Evolutionary conservation across 1,140 invertebrate genomes (phyloP), one percentile per base, ranked within the genome.

Genomic region (Formica selysi): DNA sequence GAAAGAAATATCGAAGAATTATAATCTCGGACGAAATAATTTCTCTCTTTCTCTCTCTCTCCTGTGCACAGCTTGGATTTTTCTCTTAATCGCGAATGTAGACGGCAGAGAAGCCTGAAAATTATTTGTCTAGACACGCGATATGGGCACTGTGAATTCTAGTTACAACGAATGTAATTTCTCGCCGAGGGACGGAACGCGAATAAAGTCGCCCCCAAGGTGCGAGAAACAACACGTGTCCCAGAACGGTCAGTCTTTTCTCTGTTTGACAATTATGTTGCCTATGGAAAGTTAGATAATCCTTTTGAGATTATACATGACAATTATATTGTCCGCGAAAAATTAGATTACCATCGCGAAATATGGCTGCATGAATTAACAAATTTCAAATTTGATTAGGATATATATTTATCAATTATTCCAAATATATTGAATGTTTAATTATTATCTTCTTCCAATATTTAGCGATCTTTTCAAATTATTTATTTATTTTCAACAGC

Each of bases 41-140:
- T 51, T 51, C 48, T 51, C 48, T 19, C 4, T 19, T 5, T 51
- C 10, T 16, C 44, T 48, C 13, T 2, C 11, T 29, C 26, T 29
- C 41, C 0, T 11, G 41, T 51, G 26, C 44, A 32, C 44, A 16
- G 32, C 22, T 79, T 68, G n/a, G 32, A 79, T 32, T 68, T 79
- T 32, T 79, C 38, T 44, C 38, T 62, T 13, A 26, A 22, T 51
- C 48, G 19, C 10, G 29, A 54, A 64, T 16, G 19, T 54, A 64
- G 44, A 44, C 26, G 44, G 6, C 32, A 38, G 13, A 67, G 44
- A 41, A 29, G 13, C 19, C 44, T 80, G 44, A 48, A 68, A 80
- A 80, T 80, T 80, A 80, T 80, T 68, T 70, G 76, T 68, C 64
- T 57, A 80, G 76, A 80, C 76, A 79, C 32, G 76, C 64, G 76